Evolutionary conservation across 2,888 invertebrate genomes (phyloP).

Genomic region (Hanleya hanleyi): DNA sequence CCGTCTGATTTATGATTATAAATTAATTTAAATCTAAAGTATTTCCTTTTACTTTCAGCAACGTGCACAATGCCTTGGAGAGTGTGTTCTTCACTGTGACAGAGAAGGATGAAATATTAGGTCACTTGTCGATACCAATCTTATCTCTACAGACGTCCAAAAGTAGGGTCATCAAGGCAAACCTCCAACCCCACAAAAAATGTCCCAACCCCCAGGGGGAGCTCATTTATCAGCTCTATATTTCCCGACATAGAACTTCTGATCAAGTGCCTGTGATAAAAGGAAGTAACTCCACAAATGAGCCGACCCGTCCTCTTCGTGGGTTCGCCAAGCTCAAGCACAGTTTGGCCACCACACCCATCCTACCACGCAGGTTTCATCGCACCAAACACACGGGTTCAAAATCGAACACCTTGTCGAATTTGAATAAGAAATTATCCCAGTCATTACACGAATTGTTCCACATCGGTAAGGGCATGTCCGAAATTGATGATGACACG

Average conservation of each 20-base stretch:
- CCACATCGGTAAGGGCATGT: constrained; percentile 47
- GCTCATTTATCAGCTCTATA: constrained; percentile 65
- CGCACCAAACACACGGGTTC: constrained; percentile 23
- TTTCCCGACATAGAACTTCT: constrained; percentile 54
- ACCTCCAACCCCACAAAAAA: constrained; percentile 68
- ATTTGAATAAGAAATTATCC: constrained; percentile 62
- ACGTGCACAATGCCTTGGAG: constrained; percentile 52
- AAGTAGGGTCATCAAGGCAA: constrained; percentile 47
- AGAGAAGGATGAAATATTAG: constrained; percentile 68
- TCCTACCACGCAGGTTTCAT: background rate
- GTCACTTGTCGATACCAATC: constrained; percentile 62
- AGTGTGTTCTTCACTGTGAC: constrained; percentile 66
- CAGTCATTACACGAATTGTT: constrained; percentile 64
- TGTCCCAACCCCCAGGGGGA: constrained; percentile 66
- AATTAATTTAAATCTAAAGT: background rate
- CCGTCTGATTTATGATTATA: background rate
- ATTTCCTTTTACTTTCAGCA: constrained; percentile 45
- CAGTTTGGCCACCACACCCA: constrained; percentile 33
- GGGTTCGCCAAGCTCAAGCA: constrained; percentile 40
- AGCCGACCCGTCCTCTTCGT: constrained; percentile 24
- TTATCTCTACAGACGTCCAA: constrained; percentile 51
- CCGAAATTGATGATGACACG: constrained; percentile 45
- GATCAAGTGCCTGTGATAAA: constrained; percentile 19
- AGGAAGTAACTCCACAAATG: constrained; percentile 16
- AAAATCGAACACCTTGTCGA: constrained; percentile 45